Conservation (phyloP, 2,113 vertebrate species). For the Helogale parvula region DNA sequence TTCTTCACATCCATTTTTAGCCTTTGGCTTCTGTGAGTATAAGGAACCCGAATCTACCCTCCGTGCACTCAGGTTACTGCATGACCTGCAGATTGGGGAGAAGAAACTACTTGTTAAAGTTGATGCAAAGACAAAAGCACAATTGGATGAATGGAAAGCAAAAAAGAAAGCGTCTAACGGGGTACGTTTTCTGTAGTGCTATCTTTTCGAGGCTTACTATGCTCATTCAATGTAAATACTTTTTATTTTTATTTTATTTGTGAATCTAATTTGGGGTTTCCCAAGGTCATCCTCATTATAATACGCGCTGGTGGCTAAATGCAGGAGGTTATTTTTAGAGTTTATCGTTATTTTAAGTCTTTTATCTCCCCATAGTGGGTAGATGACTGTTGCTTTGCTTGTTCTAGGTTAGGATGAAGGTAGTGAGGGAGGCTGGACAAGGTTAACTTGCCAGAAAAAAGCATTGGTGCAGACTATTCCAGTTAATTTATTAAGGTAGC, state of each 20-base stretch:
- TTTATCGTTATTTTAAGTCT: conserved; percentile 63
- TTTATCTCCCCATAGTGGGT: conserved; percentile 71
- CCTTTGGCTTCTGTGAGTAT: conserved; percentile 99
- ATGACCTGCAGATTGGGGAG: conserved; percentile 97
- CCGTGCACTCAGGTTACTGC: conserved; percentile 94
- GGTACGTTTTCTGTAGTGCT: conserved; percentile 84
- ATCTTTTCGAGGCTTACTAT: neutral
- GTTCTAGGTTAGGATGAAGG: conserved; percentile 78
- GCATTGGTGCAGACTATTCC: conserved; percentile 77
- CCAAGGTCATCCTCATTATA: conserved; percentile 3
- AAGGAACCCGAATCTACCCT: conserved; percentile 98
- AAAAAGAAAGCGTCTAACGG: conserved; percentile 96
- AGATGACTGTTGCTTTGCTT: conserved; percentile 78
- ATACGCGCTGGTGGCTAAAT: conserved; percentile 29
- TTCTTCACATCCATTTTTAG: conserved; percentile 82
- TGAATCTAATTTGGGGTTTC: conserved; percentile 8
- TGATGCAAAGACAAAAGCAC: conserved; percentile 98
- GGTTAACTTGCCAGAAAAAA: conserved; percentile 77
- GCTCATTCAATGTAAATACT: neutral
- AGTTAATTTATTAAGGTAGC: conserved; percentile 77
- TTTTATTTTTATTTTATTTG: neutral
- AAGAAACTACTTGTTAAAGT: conserved; percentile 99
- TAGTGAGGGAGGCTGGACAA: conserved; percentile 77
- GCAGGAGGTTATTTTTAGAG: conserved; percentile 50
- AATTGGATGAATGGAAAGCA: conserved; percentile 99